phyloP scores from a whole-genome alignment of 2,113 vertebrate species.

The Labrus mixtus region DNA sequence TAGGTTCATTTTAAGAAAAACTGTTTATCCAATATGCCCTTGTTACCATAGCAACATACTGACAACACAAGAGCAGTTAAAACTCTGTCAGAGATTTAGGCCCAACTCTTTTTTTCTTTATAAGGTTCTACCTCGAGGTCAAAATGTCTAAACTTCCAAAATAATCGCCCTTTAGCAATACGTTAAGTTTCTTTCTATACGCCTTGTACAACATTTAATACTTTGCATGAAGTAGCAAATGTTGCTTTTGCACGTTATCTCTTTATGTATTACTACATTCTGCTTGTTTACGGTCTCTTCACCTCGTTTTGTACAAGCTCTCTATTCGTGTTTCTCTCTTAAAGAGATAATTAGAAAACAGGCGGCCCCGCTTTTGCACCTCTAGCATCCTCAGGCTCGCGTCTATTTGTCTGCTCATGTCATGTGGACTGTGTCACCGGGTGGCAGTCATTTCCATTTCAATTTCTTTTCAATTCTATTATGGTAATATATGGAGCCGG shows the following conservation, averaged over 20 bases:
- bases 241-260: neutral
- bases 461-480: constrained; percentile 76
- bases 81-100: neutral
- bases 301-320: constrained; percentile 15
- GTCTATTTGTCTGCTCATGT: constrained; percentile 43
- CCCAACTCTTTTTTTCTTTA: neutral
- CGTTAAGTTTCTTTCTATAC: neutral
- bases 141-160: neutral
- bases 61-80: neutral
- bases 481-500: constrained; percentile 59
- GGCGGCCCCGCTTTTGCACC: constrained; percentile 10
- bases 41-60: constrained; percentile 3
- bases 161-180: neutral
- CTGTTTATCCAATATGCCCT: too few relatives aligned
- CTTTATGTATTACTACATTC: constrained; percentile 4
- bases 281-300: constrained; percentile 14
- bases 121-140: neutral
- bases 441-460: constrained; percentile 70
- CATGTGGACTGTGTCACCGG: constrained; percentile 42
- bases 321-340: constrained; percentile 8
- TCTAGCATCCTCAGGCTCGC: constrained; percentile 17
- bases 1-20: too few relatives aligned
- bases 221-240: neutral
- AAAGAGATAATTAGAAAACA: constrained; percentile 40
- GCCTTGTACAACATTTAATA: neutral